Conservation (phyloP, 2,113 vertebrate species). For the Plecotus auritus region DNA sequence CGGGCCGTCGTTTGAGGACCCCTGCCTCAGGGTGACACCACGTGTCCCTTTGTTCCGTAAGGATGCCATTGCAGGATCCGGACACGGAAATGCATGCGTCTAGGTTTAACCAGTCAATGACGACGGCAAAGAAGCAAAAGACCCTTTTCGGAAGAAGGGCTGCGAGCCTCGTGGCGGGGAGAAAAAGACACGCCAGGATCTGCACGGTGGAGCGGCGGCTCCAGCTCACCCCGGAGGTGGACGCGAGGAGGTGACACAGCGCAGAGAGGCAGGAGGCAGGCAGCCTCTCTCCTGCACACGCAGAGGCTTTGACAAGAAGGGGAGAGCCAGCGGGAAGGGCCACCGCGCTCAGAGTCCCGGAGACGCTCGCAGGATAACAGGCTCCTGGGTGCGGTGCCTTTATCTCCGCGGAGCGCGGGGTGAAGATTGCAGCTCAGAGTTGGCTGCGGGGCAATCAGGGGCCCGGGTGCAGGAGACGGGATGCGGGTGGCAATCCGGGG, state of each 20-base stretch:
- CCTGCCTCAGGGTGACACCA: rapidly evolving
- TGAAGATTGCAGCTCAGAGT: neutral
- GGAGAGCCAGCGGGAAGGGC: neutral
- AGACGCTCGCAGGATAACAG: neutral
- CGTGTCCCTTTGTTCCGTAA: neutral
- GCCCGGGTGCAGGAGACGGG: neutral
- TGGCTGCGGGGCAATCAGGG: neutral
- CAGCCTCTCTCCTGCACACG: too few species aligned
- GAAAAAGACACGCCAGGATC: neutral
- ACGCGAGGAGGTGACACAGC: neutral
- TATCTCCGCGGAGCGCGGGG: neutral
- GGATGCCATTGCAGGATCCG: neutral
- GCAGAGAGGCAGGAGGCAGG: neutral
- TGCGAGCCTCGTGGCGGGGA: neutral
- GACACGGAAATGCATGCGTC: neutral
- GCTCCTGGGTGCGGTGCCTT: neutral
- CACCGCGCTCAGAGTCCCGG: neutral
- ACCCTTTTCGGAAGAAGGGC: neutral
- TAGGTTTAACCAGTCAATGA: neutral
- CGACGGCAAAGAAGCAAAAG: neutral
- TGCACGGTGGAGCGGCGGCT: too few species aligned
- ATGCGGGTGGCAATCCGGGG: rapidly evolving
- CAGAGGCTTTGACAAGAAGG: constrained; percentile 15
- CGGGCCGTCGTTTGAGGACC: too few species aligned
- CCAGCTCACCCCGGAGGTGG: neutral